These are phyloP conservation scores for Crenuchus spilurus DNA, from an alignment of 2,797 vertebrate species.

Conservation along the genomic window DNA sequence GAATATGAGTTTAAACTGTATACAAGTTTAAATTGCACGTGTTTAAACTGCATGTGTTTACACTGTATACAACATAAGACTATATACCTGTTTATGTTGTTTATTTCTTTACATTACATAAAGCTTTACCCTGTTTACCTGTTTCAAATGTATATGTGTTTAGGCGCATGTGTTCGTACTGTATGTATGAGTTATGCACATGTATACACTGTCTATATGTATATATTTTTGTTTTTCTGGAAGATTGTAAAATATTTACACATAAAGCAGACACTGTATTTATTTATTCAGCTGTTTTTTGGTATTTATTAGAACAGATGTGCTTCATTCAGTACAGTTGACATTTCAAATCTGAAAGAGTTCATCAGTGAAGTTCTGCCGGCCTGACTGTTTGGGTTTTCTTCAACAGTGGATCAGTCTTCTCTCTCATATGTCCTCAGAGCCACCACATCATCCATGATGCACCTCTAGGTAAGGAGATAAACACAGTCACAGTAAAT, in stretches of 20 bases:
- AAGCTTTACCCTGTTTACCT: too few species aligned
- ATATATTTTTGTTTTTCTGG: too few species aligned
- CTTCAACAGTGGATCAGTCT: not conserved
- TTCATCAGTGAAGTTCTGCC: not conserved
- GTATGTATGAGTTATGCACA: too few species aligned
- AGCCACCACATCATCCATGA: constrained; percentile 84
- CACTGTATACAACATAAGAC: too few species aligned
- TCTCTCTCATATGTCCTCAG: constrained; percentile 85
- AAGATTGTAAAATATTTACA: not conserved
- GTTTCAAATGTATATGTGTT: too few species aligned
- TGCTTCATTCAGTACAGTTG: not conserved
- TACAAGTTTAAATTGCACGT: too few species aligned
- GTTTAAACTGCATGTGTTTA: too few species aligned
- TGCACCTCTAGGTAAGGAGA: constrained; percentile 80
- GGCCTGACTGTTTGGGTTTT: not conserved
- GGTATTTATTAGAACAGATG: not conserved
- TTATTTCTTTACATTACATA: too few species aligned
- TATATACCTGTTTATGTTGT: too few species aligned
- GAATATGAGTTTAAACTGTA: too few species aligned
- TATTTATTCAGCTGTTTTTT: not conserved
- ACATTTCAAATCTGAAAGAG: not conserved
- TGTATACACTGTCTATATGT: too few species aligned
- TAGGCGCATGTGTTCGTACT: too few species aligned
- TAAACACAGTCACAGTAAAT: not conserved
- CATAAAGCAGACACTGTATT: not conserved